Base-by-base conservation (phyloP, 2,888 invertebrate species). In the Ametastegia equiseti region DNA sequence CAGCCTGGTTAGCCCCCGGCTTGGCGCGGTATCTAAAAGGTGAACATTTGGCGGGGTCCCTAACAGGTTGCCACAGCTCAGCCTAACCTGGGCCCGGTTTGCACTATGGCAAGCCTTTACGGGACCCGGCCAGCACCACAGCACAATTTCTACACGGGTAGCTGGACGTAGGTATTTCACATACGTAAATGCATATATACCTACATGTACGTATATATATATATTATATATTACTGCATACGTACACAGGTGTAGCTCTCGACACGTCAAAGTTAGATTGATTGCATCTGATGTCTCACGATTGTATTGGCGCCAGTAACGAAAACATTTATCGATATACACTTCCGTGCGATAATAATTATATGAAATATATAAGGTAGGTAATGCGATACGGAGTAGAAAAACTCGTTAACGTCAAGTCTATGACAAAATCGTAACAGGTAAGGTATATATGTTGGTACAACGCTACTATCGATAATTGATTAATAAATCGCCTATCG, bases 261-360 rank as follows among this genome's bases (percentile, higher is more conserved):
- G 50, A 54, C 54, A 45, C 71, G 71, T 42, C 33, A 42, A 78
- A 45, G 30, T 39, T 60, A 60, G 60, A 78, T 78, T n/a, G 78
- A 78, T 78, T 78, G 57, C 60, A 63, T 60, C 23, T 60, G 57
- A 78, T 78, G 78, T 78, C 78, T 63, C 78, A 78, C 30, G 78
- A 30, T 75, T n/a, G n/a, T n/a, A n/a, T n/a, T 78, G 78, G 78
- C 63, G 78, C 63, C 78, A 78, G 63, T 45, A 4, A 33, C 36
- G 15, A 78, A 42, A 39, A 60, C 47, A 60, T 57, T 60, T 60
- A 78, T 78, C 78, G 78, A 30, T 42, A 60, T 15, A 19, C 19
- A 67, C 67, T 39, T 67, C 67, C 67, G 39, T 67, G 67, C 39
- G 67, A 39, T 36, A 67, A 67, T 39, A 39, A 13, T 39, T 42